Conservation (phyloP, 64 coral and sea anemone genomes). For the Orbicella faveolata region DNA sequence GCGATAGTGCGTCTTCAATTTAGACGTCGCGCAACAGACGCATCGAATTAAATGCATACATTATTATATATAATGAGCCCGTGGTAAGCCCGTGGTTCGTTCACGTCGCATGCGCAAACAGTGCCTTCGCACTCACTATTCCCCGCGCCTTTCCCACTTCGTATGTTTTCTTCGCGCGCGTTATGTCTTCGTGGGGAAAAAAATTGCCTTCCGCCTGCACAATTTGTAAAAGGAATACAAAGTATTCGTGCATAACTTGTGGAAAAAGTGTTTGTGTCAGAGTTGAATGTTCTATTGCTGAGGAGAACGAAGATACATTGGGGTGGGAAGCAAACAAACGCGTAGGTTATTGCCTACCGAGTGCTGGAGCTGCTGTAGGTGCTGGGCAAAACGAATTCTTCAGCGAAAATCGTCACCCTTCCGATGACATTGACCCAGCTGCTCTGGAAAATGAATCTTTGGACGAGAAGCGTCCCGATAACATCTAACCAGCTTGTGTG, state of each 20-base stretch:
- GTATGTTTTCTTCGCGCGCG: too few species aligned
- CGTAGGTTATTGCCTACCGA: conserved; percentile 8
- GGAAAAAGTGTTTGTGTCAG: background rate
- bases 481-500: background rate
- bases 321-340: conserved; percentile 38
- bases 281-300: too few species aligned
- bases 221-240: conserved; percentile 14
- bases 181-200: background rate
- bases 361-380: background rate
- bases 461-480: background rate
- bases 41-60: too few species aligned
- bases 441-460: too few species aligned
- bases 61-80: conserved; percentile 22
- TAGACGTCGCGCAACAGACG: too few species aligned
- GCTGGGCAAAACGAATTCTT: background rate
- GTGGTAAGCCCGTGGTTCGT: background rate
- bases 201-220: conserved; percentile 22
- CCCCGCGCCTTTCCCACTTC: background rate
- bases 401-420: background rate
- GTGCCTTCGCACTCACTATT: background rate
- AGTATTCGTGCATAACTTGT: conserved; percentile 29
- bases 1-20: too few species aligned
- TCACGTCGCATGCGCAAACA: background rate
- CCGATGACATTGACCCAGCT: too few species aligned
- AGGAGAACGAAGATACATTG: conserved; percentile 34